Evolutionary conservation across 2,113 vertebrate species (phyloP), one percentile per base, ranked within the genome.

Genomic region (Aix galericulata): DNA sequence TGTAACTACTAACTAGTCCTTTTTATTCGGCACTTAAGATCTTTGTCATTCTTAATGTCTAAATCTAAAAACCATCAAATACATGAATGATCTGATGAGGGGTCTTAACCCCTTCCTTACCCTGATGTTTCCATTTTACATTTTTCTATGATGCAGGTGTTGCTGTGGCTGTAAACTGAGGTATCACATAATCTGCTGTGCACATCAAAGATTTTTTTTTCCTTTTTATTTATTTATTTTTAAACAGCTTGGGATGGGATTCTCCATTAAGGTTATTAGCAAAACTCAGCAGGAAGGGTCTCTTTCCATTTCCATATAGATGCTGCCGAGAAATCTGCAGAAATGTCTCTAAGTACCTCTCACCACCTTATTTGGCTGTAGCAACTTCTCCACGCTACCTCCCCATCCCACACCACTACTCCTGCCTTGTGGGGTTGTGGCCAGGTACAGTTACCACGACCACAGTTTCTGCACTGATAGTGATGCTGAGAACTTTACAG

Each of bases 181-280:
- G 27, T 40, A 63, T 0, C 0, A 18, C 31, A 66, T 48, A 32
- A 6, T n/a, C 38, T 68, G 14, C 26, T 20, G 34, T 11, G 31
- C 1, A 0, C 34, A 58, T 12, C 64, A 12, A 69, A 46, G 34
- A 36, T 58, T 15, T 38, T 18, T 0, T 6, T 63, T 18, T 60
- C 17, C 18, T 46, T 46, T 48, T 21, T 50, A 17, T 22, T 38
- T 50, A 25, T 22, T 40, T 25, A 20, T 32, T 34, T 32, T 76
- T 69, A 79, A 79, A 62, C 14, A 26, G 11, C 46, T 46, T 88
- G n/a, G 31, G 58, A 73, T 17, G 8, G 7, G 38, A 69, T 82
- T 82, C 22, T 50, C 40, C 9, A 26, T 13, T 4, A 71, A 74
- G 21, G 50, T 55, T 52, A 59, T 17, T 0, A 91, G 73, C 79